phyloP scores from a whole-genome alignment of 2,797 vertebrate species.

The Poecilia picta region DNA sequence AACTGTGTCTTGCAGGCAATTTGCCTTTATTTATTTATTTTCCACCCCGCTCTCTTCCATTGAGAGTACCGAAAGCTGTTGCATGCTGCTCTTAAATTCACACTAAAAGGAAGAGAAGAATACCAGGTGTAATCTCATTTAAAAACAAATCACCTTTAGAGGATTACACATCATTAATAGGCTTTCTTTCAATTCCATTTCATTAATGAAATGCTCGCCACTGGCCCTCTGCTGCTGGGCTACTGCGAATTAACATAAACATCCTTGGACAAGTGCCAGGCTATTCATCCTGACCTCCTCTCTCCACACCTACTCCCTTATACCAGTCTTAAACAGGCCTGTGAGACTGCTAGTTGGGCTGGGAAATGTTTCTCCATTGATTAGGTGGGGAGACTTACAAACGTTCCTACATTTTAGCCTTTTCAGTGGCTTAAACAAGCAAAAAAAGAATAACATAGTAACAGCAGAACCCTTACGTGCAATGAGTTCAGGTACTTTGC shows the following conservation, averaged over 20 bases:
- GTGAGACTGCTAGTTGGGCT: slow-evolving; percentile 57
- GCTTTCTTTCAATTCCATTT: slow-evolving; percentile 62
- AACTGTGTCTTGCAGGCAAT: slow-evolving; percentile 46
- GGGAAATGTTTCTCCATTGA: slow-evolving; percentile 50
- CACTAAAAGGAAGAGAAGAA: slow-evolving; percentile 23
- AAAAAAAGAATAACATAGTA: not conserved
- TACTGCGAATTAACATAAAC: slow-evolving; percentile 65
- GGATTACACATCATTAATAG: slow-evolving; percentile 59
- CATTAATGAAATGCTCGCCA: slow-evolving; percentile 43
- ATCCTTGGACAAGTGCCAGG: slow-evolving; percentile 62
- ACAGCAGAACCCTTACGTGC: slow-evolving; percentile 16
- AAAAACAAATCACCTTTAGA: slow-evolving; percentile 45
- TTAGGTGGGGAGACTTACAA: slow-evolving; percentile 64
- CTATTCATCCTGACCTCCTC: slow-evolving; percentile 25
- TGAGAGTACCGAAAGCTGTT: slow-evolving; percentile 6
- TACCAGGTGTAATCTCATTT: slow-evolving; percentile 35
- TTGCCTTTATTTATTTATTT: not conserved
- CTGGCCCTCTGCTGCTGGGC: slow-evolving; percentile 26
- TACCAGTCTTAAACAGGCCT: slow-evolving; percentile 50
- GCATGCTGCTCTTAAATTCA: slow-evolving; percentile 29
- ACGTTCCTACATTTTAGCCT: slow-evolving; percentile 49
- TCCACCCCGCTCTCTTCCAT: not conserved
- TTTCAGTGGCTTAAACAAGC: slow-evolving; percentile 44
- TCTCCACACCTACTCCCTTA: not conserved
- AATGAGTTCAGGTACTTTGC: slow-evolving; percentile 1